Evolutionary conservation across 1,140 invertebrate genomes (phyloP), one percentile per base, ranked within the genome.

Genomic region (Tribolium madens): DNA sequence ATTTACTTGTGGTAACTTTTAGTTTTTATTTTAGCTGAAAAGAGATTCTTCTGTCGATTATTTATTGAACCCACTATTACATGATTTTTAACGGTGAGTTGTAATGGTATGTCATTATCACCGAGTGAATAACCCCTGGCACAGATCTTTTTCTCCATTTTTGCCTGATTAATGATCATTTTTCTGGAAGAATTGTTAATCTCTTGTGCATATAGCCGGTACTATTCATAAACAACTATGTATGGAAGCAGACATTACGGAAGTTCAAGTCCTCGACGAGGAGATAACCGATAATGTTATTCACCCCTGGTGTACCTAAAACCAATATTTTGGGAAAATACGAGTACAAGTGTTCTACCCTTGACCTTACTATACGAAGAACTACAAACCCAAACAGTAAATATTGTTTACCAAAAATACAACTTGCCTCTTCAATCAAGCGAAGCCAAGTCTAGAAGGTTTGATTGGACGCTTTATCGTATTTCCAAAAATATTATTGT

Each of bases 201-300:
- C 52, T 33, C 21, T 64, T 64, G 21, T 64, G 57, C 57, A 64
- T 64, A 33, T 64, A 33, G 9, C 14, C 26, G 17, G 12, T 31
- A 26, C 10, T 33, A 64, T 64, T 31, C 21, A 64, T 64, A 64
- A 64, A 64, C 57, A 64, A 64, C 21, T 33, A 64, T 64, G 57
- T 42, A n/a, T 33, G 26, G 57, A 64, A 9, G 57, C 57, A 33
- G 57, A 64, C 26, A 64, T 26, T 14, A 64, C 21, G 57, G 57
- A 64, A 64, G 57, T 64, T 64, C 57, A 64, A 64, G 57, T 64
- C 57, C 57, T 9, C 31, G 21, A 42, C 57, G 14, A 17, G 18
- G 18, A 10, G 57, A 64, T 64, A 64, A 64, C 57, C 26, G 57
- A 36, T 64, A 33, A 64, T 64, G 57, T 64, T 64, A 64, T 64